Conservation (phyloP, 2,797 vertebrate genomes). For the Limosa lapponica region DNA sequence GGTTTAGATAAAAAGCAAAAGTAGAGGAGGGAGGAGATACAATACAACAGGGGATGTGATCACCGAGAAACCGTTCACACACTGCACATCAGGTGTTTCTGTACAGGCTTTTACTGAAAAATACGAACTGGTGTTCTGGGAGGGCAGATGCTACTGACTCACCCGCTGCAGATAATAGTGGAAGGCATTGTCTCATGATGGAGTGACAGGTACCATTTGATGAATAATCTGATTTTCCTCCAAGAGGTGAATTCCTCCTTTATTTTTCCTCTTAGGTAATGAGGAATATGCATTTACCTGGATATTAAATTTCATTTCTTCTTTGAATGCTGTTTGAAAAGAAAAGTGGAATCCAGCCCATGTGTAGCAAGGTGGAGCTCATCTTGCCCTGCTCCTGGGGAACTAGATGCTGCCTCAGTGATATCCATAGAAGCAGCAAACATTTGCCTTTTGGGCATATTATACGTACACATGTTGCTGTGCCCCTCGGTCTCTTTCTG, state of each 20-base stretch:
- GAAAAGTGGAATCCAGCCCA: not conserved
- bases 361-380: not conserved
- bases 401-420: not conserved
- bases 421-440: not conserved
- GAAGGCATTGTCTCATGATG: not conserved
- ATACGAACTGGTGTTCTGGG: not conserved
- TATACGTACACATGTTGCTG: rapidly evolving
- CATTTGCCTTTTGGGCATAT: not conserved
- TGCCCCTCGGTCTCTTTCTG: not conserved
- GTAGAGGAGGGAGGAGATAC: not conserved
- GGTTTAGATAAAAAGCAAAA: not conserved
- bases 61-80: not conserved
- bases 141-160: not conserved
- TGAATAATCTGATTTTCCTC: not conserved
- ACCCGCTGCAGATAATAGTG: not conserved
- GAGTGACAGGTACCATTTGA: not conserved
- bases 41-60: not conserved
- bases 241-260: not conserved
- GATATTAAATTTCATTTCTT: not conserved
- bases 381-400: not conserved
- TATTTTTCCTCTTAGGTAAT: not conserved
- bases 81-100: not conserved
- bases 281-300: not conserved
- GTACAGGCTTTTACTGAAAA: not conserved
- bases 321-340: not conserved